A percentile compares a stretch with the other conserved stretches of the same genome.
phyloP scores from a whole-genome alignment of 2,888 invertebrate genomes.

The Nezara viridula region DNA sequence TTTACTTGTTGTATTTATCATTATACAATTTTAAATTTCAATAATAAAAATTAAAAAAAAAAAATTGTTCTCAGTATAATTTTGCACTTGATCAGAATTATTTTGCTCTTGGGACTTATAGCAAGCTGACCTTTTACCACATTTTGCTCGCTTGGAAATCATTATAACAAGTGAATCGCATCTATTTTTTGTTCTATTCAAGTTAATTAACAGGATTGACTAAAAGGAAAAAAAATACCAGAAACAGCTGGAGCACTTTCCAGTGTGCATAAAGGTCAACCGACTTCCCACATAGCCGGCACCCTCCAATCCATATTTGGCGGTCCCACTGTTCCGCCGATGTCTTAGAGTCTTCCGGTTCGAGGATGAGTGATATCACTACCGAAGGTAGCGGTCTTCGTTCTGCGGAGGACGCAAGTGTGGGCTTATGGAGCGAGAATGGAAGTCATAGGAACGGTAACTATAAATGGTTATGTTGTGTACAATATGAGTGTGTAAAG shows the following conservation, averaged over 20 bases:
- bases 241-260: constrained; percentile 24
- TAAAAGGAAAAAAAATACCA: neutral
- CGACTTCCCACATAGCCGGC: constrained; percentile 32
- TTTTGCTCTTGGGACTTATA: neutral
- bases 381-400: neutral
- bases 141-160: neutral
- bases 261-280: constrained; percentile 19
- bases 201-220: neutral
- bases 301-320: constrained; percentile 10
- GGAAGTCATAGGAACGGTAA: neutral
- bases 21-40: too few relatives aligned
- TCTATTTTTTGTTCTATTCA: neutral
- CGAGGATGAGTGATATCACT: constrained; percentile 28
- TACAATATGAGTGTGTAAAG: neutral
- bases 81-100: too few relatives aligned
- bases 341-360: constrained; percentile 17
- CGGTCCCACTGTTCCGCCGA: constrained; percentile 28
- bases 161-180: neutral
- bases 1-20: too few relatives aligned
- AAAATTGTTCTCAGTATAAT: too few relatives aligned
- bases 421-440: neutral
- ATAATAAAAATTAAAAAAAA: too few relatives aligned
- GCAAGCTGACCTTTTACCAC: neutral
- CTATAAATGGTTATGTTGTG: neutral
- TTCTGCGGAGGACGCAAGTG: neutral